A percentile compares a stretch with the other conserved stretches of the same genome.
These are phyloP conservation scores for Amniataba percoides DNA, from an alignment of 2,797 vertebrate species.

Conservation along the genomic window DNA sequence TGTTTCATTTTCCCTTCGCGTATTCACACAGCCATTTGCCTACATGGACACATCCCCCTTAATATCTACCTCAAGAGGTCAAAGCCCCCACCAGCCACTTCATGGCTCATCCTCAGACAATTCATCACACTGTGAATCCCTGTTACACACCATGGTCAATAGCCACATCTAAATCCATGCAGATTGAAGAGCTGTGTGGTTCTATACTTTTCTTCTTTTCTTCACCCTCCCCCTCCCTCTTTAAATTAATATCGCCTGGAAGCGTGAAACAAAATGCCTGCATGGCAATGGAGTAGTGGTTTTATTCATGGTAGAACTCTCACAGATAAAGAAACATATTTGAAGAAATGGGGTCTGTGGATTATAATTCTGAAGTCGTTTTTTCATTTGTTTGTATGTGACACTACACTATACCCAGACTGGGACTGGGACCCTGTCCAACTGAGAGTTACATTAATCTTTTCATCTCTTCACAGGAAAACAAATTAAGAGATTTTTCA, in stretches of 20 bases:
- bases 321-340: constrained; percentile 36
- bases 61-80: constrained; percentile 39
- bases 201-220: constrained; percentile 11
- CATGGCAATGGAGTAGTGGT: constrained; percentile 23
- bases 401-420: too few species aligned
- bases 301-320: constrained; percentile 52
- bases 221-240: constrained; percentile 27
- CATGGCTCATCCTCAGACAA: constrained; percentile 48
- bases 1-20: constrained; percentile 45
- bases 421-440: too few species aligned
- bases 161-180: constrained; percentile 69
- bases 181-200: constrained; percentile 50
- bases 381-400: neutral
- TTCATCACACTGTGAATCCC: constrained; percentile 51
- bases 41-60: neutral
- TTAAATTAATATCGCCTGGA: constrained; percentile 70
- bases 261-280: constrained; percentile 38
- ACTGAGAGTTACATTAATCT: too few species aligned
- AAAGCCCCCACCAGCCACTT: constrained; percentile 37
- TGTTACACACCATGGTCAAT: constrained; percentile 57
- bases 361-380: neutral
- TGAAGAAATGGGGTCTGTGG: constrained; percentile 8
- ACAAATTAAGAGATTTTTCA: too few species aligned
- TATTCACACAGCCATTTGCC: constrained; percentile 3
- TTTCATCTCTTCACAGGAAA: too few species aligned